Evolutionary conservation across 2,888 invertebrate genomes (phyloP).

Genomic region (Oligia fasciuncula): DNA sequence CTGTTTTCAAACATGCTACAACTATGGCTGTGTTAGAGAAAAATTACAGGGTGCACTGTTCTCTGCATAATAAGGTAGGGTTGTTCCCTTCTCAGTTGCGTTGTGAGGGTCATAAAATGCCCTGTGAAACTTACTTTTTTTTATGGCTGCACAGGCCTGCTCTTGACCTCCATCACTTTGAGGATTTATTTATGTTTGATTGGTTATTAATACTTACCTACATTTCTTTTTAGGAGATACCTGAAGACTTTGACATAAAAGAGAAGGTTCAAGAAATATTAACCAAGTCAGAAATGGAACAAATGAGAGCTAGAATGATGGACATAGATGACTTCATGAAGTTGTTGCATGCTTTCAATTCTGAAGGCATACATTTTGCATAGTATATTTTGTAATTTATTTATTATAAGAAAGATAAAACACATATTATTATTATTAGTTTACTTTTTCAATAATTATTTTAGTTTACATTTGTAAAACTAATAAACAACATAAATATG

Average conservation of each 20-base stretch:
- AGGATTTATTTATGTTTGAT: neutral
- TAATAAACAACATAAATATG: slow-evolving; percentile 55
- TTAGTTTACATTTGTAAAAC: slow-evolving; percentile 51
- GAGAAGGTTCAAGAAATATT: slow-evolving; percentile 94
- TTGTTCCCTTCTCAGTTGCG: neutral
- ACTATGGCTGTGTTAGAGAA: slow-evolving; percentile 96
- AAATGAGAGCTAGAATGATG: slow-evolving; percentile 97
- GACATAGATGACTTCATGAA: slow-evolving; percentile 98
- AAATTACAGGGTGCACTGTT: slow-evolving; percentile 97
- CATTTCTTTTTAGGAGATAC: slow-evolving; percentile 90
- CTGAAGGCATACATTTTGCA: slow-evolving; percentile 97
- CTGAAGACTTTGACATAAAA: slow-evolving; percentile 95
- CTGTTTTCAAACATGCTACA: slow-evolving; percentile 96
- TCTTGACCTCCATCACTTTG: neutral
- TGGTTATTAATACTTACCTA: neutral
- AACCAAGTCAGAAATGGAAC: slow-evolving; percentile 91
- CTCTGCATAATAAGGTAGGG: slow-evolving; percentile 93
- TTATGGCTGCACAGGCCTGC: neutral
- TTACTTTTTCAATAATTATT: slow-evolving; percentile 50
- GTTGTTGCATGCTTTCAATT: slow-evolving; percentile 96
- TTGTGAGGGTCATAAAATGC: neutral
- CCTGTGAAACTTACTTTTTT: neutral
- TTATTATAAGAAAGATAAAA: slow-evolving; percentile 41
- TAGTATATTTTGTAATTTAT: slow-evolving; percentile 68
- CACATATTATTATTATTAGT: slow-evolving; percentile 15